Conservation (phyloP, 2,113 vertebrate species). For the Lamprologus sp. region DNA sequence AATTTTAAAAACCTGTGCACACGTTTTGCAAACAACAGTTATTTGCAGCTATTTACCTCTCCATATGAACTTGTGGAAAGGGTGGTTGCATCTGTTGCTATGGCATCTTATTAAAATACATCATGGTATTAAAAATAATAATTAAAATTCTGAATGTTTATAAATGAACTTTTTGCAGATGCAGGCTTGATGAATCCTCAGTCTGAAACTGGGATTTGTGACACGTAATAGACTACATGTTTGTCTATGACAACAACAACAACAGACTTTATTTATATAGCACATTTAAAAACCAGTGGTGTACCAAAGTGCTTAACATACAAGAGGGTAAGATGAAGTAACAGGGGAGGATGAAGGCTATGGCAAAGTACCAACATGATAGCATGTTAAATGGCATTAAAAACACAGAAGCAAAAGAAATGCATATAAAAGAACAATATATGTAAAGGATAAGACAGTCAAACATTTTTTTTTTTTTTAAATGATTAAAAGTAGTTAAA, state of each 20-base stretch:
- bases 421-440: not conserved
- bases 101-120: not conserved
- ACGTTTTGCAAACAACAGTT: not conserved
- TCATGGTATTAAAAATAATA: not conserved
- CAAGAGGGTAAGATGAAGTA: not conserved
- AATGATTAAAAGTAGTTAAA: not conserved
- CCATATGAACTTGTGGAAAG: not conserved
- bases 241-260: not conserved
- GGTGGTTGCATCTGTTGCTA: not conserved
- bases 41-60: not conserved
- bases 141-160: not conserved
- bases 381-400: not conserved
- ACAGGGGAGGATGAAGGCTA: not conserved
- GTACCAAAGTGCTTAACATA: not conserved
- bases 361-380: not conserved
- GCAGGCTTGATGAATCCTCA: not conserved
- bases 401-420: not conserved
- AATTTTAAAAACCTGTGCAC: not conserved
- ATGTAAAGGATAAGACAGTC: not conserved
- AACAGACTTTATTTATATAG: too few relatives aligned
- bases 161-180: not conserved
- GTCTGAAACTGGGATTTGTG: not conserved
- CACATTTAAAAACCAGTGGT: not conserved
- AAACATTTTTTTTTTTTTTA: rapidly evolving
- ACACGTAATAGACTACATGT: not conserved